These are phyloP conservation scores for Seira musarum DNA, from an alignment of 2,888 invertebrate species.

Conservation along the genomic window DNA sequence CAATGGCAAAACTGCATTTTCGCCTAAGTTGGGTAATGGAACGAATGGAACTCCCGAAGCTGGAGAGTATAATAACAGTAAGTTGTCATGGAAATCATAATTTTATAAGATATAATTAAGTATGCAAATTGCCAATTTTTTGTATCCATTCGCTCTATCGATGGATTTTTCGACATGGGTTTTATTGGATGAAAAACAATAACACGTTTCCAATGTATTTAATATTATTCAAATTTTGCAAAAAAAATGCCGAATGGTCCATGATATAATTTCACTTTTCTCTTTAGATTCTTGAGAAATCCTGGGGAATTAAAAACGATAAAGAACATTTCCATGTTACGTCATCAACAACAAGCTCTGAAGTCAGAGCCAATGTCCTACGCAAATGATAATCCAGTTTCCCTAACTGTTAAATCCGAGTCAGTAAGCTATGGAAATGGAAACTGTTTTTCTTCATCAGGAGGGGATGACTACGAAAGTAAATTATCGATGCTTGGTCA, in stretches of 20 bases:
- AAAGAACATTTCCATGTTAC: slow-evolving; percentile 89
- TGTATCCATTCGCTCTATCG: no score
- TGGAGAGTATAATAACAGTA: slow-evolving; percentile 70
- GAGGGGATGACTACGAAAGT: slow-evolving; percentile 75
- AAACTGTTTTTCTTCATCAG: slow-evolving; percentile 76
- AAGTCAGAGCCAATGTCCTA: slow-evolving; percentile 63
- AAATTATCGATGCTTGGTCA: slow-evolving; percentile 91
- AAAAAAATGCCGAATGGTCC: not conserved
- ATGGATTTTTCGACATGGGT: no score
- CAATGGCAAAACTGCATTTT: slow-evolving; percentile 64
- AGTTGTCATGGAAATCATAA: slow-evolving; percentile 32
- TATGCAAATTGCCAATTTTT: no score
- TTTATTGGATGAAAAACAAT: no score
- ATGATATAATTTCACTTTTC: slow-evolving; percentile 10
- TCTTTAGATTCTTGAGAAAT: slow-evolving; percentile 88
- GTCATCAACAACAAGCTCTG: slow-evolving; percentile 77
- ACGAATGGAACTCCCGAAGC: slow-evolving; percentile 59
- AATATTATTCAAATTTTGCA: no score
- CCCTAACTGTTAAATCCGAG: slow-evolving; percentile 67
- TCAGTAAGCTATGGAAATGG: slow-evolving; percentile 46
- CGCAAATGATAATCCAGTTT: slow-evolving; percentile 59
- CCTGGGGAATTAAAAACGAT: slow-evolving; percentile 95
- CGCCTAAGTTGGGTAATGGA: slow-evolving; percentile 63
- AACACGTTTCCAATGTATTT: no score
- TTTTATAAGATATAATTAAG: no score